phyloP scores from a whole-genome alignment of 2,797 vertebrate genomes.

The Meriones psammophilus region DNA sequence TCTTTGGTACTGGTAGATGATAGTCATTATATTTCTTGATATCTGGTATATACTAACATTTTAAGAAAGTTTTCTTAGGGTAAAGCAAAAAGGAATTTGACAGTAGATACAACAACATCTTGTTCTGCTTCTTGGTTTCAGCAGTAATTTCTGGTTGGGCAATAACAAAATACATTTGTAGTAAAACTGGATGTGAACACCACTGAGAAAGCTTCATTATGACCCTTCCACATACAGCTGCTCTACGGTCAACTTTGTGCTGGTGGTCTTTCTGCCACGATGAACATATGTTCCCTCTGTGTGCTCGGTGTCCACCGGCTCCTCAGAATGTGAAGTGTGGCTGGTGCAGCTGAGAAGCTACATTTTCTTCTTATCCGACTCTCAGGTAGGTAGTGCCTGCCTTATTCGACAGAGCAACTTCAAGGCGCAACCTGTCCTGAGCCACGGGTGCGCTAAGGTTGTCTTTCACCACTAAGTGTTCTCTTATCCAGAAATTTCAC shows the following conservation, averaged over 20 bases:
- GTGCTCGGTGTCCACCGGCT: not conserved
- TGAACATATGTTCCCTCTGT: not conserved
- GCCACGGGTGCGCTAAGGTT: not conserved
- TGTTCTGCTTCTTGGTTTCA: constrained; percentile 38
- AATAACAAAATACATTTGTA: not conserved
- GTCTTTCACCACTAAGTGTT: not conserved
- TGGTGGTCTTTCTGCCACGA: not conserved
- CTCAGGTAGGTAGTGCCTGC: constrained; percentile 19
- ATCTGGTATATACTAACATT: not conserved
- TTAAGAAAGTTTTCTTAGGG: not conserved
- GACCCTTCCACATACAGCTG: not conserved
- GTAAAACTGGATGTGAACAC: not conserved
- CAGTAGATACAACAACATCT: not conserved
- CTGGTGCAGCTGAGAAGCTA: not conserved
- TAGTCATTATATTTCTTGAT: not conserved
- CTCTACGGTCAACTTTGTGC: not conserved
- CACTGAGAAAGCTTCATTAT: not conserved
- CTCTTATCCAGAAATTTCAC: constrained; percentile 7
- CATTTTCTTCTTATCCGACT: constrained; percentile 53
- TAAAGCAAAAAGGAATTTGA: constrained; percentile 33
- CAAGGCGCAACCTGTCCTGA: constrained; percentile 49
- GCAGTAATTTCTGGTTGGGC: not conserved
- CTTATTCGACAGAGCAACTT: not conserved
- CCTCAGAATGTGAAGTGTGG: not conserved
- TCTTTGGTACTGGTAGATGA: constrained; percentile 13